Base-by-base conservation (phyloP, 2,888 invertebrate species). In the Sarcophaga variegata region DNA sequence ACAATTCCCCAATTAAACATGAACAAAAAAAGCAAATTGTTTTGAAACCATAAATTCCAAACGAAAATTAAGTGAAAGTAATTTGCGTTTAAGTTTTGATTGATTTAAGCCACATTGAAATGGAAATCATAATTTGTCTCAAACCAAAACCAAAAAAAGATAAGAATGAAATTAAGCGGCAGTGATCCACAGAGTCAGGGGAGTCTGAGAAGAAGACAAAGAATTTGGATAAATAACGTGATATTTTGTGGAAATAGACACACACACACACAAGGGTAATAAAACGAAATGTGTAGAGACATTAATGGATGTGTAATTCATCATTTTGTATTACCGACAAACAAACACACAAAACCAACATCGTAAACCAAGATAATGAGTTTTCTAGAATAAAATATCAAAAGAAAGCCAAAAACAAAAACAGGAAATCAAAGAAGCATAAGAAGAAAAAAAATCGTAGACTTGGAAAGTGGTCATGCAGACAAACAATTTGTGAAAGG, bases 281-380 rank as follows among this genome's bases (percentile, higher is more conserved):
- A 70, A 49, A 70, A 78, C 49, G 27, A 27, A 62, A 70, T 54
- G 17, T 54, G 54, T 54, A 25, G 62, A 70, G 62, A 70, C 14
- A 79, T 79, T 70, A 79, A 70, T 63, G 37, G 54, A 70, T 2
- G 45, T 20, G 22, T 54, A 79, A 63, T 79, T 79, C 64, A 79
- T 71, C 54, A 64, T 22, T 71, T 80, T 64, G 27, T 37, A 20
- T 49, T 70, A 47, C 4, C 22, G 27, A 8, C n/a, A 22, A 60
- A 66, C 37, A 20, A 54, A 8, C n/a, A 22, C 45, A 66, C 37
- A 20, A 54, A 25, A 59, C 22, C n/a, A 54, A 14, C 17, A 37
- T 12, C 4, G 14, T 12, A 17, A 17, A n/a, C 8, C 22, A 62
- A 17, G 0, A 63, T 22, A 63, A 45, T 20, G 60, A 63, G 4